Conservation (phyloP, 2,888 invertebrate species). For the Drosophila nigricruria region DNA sequence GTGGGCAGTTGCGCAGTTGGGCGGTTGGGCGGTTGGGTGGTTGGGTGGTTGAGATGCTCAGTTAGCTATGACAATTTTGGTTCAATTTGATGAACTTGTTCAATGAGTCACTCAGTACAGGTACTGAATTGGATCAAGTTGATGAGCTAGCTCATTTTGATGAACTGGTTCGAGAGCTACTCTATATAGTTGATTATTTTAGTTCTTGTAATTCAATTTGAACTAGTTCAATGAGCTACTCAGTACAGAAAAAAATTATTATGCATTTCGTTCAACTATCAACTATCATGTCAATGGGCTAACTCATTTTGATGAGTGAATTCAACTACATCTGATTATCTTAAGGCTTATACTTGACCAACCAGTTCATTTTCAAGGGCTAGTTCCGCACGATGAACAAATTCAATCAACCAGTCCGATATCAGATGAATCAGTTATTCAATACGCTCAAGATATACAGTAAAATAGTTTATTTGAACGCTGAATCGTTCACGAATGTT, state of each 20-base stretch:
- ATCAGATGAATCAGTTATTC: background rate
- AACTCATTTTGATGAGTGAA: background rate
- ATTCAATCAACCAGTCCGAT: background rate
- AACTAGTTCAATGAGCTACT: background rate
- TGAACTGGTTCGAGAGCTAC: too few relatives aligned
- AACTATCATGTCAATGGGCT: too few relatives aligned
- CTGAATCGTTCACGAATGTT: background rate
- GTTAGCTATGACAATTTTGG: background rate
- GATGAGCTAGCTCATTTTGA: background rate
- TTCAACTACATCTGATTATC: background rate
- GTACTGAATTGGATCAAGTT: background rate
- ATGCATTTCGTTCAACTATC: too few relatives aligned
- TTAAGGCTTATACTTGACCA: background rate
- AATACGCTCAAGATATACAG: background rate
- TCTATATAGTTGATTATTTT: background rate
- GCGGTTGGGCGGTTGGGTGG: background rate
- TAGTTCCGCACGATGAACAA: background rate
- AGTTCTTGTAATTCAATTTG: background rate
- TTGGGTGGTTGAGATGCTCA: background rate
- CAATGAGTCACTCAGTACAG: background rate
- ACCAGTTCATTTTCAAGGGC: background rate
- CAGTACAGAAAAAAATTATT: too few relatives aligned
- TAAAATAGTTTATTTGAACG: background rate
- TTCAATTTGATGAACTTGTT: background rate
- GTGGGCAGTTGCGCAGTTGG: conserved; percentile 1